A percentile compares a stretch with the other conserved stretches of the same genome.
Conservation (phyloP, 2,113 vertebrate species). For the Struthidea cinerea region DNA sequence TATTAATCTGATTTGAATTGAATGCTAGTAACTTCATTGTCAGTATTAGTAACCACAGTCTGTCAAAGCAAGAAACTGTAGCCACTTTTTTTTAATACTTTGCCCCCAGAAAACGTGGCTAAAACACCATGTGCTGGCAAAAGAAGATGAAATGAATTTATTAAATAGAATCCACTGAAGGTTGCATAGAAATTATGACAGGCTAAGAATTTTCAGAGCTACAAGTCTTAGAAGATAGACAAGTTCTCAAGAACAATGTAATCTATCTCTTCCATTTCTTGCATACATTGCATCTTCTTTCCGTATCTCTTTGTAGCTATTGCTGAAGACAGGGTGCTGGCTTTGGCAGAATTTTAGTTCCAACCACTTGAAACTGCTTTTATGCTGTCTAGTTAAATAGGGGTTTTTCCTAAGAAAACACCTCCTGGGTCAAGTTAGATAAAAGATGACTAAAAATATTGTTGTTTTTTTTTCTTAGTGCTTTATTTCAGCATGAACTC, state of each 20-base stretch:
- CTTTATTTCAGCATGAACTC: background rate
- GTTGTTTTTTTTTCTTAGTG: rapidly evolving
- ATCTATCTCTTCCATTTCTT: background rate
- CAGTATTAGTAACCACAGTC: background rate
- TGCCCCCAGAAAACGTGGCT: background rate
- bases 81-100: background rate
- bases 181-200: background rate
- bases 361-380: rapidly evolving
- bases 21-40: background rate
- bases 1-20: background rate
- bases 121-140: background rate
- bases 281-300: background rate
- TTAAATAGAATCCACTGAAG: background rate
- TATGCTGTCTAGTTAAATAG: background rate
- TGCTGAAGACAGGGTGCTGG: background rate
- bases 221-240: background rate
- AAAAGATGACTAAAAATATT: background rate
- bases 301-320: background rate
- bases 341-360: background rate
- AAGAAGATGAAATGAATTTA: background rate
- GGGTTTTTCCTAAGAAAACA: background rate
- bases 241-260: background rate
- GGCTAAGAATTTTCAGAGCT: background rate
- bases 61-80: background rate
- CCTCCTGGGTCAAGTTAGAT: background rate